A percentile compares a stretch with the other conserved stretches of the same genome.
Conservation (phyloP, 2,797 vertebrate species). For the Simalia tracyae region DNA sequence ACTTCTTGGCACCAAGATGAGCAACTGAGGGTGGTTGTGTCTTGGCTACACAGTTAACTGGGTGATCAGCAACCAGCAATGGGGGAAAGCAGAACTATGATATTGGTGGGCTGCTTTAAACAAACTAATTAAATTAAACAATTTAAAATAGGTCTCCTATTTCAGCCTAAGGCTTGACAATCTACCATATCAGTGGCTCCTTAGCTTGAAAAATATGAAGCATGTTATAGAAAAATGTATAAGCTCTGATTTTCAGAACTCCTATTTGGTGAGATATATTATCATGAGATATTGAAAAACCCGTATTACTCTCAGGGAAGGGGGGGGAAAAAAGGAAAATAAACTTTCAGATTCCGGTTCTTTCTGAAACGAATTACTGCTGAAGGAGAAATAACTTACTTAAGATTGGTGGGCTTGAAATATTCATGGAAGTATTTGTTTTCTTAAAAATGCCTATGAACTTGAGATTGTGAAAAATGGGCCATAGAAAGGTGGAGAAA, state of each 20-base stretch:
- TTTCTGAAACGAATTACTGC: background rate
- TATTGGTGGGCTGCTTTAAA: background rate
- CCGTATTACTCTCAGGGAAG: background rate
- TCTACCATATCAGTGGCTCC: background rate
- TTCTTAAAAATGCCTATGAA: background rate
- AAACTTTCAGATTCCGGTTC: background rate
- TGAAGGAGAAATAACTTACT: background rate
- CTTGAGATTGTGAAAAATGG: slow-evolving; percentile 5
- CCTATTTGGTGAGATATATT: background rate
- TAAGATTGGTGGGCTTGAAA: background rate
- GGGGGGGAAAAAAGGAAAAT: too few species aligned
- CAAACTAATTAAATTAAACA: background rate
- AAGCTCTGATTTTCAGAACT: background rate
- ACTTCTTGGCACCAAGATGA: background rate
- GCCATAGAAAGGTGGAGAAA: background rate
- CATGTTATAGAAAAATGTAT: too few species aligned
- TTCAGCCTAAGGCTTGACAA: background rate
- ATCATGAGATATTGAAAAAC: background rate
- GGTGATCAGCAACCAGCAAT: background rate
- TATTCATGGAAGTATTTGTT: slow-evolving; percentile 13
- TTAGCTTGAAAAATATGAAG: background rate
- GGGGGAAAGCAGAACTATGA: background rate
- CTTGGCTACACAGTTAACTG: background rate
- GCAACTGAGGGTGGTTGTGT: background rate
- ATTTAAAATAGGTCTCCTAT: background rate